Conservation (phyloP, 1,140 invertebrate species). For the Drosophila sturtevanti region DNA sequence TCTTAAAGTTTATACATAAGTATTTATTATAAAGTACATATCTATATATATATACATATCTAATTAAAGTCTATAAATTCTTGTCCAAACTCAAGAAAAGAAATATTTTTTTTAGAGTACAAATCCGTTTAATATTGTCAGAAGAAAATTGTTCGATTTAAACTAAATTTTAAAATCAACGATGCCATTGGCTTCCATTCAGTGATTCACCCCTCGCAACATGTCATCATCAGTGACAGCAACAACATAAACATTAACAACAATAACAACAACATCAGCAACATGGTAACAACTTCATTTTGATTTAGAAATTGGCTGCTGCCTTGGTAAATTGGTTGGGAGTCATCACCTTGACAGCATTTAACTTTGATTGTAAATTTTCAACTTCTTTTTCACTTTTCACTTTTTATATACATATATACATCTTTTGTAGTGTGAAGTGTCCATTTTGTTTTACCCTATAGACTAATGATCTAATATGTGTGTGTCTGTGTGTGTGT, state of each 20-base stretch:
- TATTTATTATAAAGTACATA: no score
- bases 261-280: neutral
- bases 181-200: neutral
- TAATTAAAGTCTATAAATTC: no score
- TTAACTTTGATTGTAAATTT: neutral
- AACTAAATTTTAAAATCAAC: conserved; percentile 6
- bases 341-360: neutral
- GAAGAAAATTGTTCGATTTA: conserved; percentile 1
- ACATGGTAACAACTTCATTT: neutral
- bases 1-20: no score
- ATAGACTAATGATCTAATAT: conserved; percentile 49
- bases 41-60: no score
- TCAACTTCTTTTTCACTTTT: conserved; percentile 4
- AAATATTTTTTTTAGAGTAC: neutral
- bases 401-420: neutral
- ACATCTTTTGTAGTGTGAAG: no score
- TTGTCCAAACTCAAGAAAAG: no score
- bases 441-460: neutral
- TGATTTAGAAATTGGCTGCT: neutral
- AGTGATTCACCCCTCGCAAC: conserved; percentile 2
- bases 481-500: conserved; percentile 22
- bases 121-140: neutral
- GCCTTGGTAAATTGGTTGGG: neutral
- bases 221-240: neutral
- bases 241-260: neutral